phyloP scores from a whole-genome alignment of 2,888 invertebrate genomes.

The Phrixothrix hirtus region DNA sequence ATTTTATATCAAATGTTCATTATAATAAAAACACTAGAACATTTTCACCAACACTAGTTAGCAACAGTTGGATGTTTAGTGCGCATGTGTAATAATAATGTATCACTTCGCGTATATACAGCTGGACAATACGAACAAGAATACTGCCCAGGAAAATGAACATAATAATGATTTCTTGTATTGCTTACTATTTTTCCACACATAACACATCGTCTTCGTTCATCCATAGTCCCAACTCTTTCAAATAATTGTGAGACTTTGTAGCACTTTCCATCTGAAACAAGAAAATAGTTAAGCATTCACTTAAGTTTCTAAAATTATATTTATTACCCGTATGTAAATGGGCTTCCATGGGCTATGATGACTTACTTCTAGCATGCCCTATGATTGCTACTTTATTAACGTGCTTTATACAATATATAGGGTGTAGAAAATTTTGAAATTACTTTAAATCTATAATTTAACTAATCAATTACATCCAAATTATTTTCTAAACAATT shows the following conservation, averaged over 20 bases:
- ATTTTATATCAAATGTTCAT: too few relatives aligned
- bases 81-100: conserved; percentile 62
- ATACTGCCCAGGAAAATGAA: conserved; percentile 64
- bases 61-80: conserved; percentile 60
- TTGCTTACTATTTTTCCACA: conserved; percentile 67
- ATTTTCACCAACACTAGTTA: conserved; percentile 41
- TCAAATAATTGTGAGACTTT: conserved; percentile 64
- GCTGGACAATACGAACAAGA: conserved; percentile 63
- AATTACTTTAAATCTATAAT: too few relatives aligned
- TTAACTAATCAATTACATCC: too few relatives aligned
- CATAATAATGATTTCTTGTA: conserved; percentile 65
- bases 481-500: too few relatives aligned
- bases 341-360: conserved; percentile 29
- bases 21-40: background rate
- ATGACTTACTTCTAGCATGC: conserved; percentile 38
- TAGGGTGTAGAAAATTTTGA: too few relatives aligned
- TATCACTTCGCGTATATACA: conserved; percentile 64
- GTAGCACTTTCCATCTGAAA: conserved; percentile 62
- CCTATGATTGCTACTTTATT: conserved; percentile 30
- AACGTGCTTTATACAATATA: conserved; percentile 11
- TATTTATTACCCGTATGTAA: conserved; percentile 33
- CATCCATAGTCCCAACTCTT: conserved; percentile 62
- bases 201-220: conserved; percentile 62
- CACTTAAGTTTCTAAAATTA: conserved; percentile 6
- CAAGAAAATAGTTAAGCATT: conserved; percentile 38